Conservation (phyloP, 2,797 vertebrate genomes). For the Ispidina picta region DNA sequence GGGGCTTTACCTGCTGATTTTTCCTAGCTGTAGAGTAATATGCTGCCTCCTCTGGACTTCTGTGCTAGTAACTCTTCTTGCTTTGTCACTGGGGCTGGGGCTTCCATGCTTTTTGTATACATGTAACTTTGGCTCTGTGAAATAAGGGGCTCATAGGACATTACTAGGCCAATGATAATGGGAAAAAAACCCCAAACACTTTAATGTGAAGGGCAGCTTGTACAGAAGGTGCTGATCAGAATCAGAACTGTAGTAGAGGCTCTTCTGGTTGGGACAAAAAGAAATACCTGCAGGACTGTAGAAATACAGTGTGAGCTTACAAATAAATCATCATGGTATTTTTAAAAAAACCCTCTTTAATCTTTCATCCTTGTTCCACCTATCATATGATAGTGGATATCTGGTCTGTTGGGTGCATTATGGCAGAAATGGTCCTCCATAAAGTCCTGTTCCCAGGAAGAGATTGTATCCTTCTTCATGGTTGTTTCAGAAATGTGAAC, state of each 20-base stretch:
- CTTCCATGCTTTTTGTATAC: not conserved
- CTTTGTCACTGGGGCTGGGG: not conserved
- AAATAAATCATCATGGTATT: not conserved
- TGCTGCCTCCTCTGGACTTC: not conserved
- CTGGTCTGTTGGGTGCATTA: constrained; percentile 87
- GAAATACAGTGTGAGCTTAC: not conserved
- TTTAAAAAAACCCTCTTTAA: constrained; percentile 68
- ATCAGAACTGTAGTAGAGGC: not conserved
- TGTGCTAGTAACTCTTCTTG: not conserved
- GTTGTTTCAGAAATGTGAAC: constrained; percentile 9
- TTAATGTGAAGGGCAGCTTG: not conserved
- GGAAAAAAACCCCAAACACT: not conserved
- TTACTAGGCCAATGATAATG: not conserved
- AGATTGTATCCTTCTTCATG: constrained; percentile 85
- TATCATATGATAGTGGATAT: constrained; percentile 83
- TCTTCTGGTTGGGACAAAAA: not conserved
- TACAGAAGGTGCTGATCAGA: not conserved
- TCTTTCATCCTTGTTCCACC: constrained; percentile 74
- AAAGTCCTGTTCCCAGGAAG: constrained; percentile 86
- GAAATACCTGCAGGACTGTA: not conserved
- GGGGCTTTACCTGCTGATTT: not conserved
- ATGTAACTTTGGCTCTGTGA: not conserved
- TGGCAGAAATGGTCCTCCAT: constrained; percentile 87
- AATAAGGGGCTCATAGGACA: not conserved
- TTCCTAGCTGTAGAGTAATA: not conserved